Evolutionary conservation across 2,797 vertebrate species (phyloP), one percentile per base, ranked within the genome.

Genomic region (Tachyglossus aculeatus): DNA sequence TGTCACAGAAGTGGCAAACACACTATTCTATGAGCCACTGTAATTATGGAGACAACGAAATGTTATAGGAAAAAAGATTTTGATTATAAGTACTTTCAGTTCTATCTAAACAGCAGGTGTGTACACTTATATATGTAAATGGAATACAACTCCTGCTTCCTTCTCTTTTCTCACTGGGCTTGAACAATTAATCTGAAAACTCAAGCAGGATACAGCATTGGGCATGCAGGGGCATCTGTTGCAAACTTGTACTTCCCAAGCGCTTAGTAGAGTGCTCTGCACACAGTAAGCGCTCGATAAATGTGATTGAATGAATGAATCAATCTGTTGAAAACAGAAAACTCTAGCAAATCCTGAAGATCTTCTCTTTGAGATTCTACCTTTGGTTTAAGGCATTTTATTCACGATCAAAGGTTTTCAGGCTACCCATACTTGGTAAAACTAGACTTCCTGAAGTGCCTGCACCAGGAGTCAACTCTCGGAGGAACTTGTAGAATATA

Each of bases 61-160:
- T 27, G 38, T 37, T 79, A 70, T 1, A 57, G 48, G 4, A 18
- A 5, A 2, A 1, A 8, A 31, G 32, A 33, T 81, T 82, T 86
- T 73, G 85, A 88, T 86, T 84, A 79, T 76, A 84, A 69, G 29
- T 77, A 57, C 53, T 71, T 71, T 82, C 4, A 77, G 52, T 86
- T 82, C 44, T 78, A 39, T 67, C 58, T 86, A 81, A 77, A 67
- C 55, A 71, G 21, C 51, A 85, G 77, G 61, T 61, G 52, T 44
- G 45, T 50, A 69, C 13, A 78, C 34, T 83, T 83, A 58, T 1
- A 53, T 64, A 83, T 65, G 53, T 73, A 85, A 84, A 89, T 80
- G 79, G 62, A 67, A 31, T 70, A 66, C 76, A 51, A 27, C 60
- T 83, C 44, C 78, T 19, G 43, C 47, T 83, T 79, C 54, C 74